Percentiles rank a stretch among this genome's conserved stretches.
phyloP scores from a whole-genome alignment of 2,113 vertebrate genomes.

The Malurus alboscapulatus region DNA sequence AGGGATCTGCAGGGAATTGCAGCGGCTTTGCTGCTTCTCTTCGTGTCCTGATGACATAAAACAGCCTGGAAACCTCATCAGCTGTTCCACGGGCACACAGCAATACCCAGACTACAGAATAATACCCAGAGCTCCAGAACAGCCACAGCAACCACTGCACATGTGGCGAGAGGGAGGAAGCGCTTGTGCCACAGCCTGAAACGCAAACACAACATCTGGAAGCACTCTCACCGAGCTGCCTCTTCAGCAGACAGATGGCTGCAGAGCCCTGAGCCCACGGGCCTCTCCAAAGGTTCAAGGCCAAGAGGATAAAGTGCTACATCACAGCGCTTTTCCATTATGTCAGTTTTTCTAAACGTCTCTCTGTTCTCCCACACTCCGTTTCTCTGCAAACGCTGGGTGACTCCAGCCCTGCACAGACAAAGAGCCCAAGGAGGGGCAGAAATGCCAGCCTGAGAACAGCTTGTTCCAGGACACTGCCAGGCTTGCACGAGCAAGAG shows the following conservation, averaged over 20 bases:
- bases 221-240: background rate
- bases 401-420: background rate
- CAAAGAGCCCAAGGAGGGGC: background rate
- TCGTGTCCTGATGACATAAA: background rate
- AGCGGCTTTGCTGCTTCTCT: background rate
- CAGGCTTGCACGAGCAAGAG: background rate
- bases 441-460: background rate
- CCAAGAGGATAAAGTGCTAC: background rate
- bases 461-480: background rate
- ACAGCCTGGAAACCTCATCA: background rate
- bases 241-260: slow-evolving; percentile 25
- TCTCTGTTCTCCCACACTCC: background rate
- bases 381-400: background rate
- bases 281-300: slow-evolving; percentile 42
- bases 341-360: background rate
- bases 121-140: too few species aligned
- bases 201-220: background rate
- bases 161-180: background rate
- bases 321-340: background rate
- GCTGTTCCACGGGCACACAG: background rate
- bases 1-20: background rate
- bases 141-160: background rate
- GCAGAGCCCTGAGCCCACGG: background rate
- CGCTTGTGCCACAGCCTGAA: background rate
- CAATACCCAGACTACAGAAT: background rate